Conservation (phyloP, 2,797 vertebrate genomes). For the Pseudochromis fuscus region DNA sequence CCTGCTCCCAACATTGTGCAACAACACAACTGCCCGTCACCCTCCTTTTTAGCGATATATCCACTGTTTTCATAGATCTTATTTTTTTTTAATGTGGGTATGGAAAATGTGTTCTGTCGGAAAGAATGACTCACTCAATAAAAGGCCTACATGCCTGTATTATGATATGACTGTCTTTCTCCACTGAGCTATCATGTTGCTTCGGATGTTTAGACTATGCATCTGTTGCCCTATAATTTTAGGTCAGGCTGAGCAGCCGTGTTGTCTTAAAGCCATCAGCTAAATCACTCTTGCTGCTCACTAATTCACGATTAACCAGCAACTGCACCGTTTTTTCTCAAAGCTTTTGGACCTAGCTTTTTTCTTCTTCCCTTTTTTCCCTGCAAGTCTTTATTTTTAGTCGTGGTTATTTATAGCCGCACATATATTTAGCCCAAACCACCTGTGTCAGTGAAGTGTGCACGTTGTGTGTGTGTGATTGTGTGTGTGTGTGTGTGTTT, state of each 20-base stretch:
- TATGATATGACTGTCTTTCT: slow-evolving; percentile 80
- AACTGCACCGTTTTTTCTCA: slow-evolving; percentile 54
- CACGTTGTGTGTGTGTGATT: slow-evolving; percentile 66
- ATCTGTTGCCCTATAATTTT: slow-evolving; percentile 77
- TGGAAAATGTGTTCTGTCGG: slow-evolving; percentile 78
- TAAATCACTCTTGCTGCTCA: slow-evolving; percentile 67
- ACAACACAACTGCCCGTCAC: slow-evolving; percentile 4
- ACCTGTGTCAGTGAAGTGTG: slow-evolving; percentile 76
- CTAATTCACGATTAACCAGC: slow-evolving; percentile 74
- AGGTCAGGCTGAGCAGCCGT: slow-evolving; percentile 59
- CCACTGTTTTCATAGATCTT: slow-evolving; percentile 61
- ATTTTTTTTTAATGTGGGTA: slow-evolving; percentile 66
- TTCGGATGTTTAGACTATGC: slow-evolving; percentile 77
- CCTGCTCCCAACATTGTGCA: slow-evolving; percentile 60
- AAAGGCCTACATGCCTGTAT: slow-evolving; percentile 70
- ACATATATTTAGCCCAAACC: slow-evolving; percentile 79
- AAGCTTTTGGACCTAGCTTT: slow-evolving; percentile 2
- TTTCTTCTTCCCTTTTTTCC: not conserved
- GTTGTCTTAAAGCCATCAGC: slow-evolving; percentile 55
- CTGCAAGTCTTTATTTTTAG: slow-evolving; percentile 66
- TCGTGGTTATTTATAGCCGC: slow-evolving; percentile 81
- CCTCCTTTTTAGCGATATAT: slow-evolving; percentile 34
- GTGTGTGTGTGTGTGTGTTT: slow-evolving; percentile 71
- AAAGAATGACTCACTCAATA: slow-evolving; percentile 79
- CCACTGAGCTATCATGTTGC: slow-evolving; percentile 77